Percentiles rank a stretch among this genome's conserved stretches.
Conservation (phyloP, 2,797 vertebrate genomes). For the Acanthopagrus latus region DNA sequence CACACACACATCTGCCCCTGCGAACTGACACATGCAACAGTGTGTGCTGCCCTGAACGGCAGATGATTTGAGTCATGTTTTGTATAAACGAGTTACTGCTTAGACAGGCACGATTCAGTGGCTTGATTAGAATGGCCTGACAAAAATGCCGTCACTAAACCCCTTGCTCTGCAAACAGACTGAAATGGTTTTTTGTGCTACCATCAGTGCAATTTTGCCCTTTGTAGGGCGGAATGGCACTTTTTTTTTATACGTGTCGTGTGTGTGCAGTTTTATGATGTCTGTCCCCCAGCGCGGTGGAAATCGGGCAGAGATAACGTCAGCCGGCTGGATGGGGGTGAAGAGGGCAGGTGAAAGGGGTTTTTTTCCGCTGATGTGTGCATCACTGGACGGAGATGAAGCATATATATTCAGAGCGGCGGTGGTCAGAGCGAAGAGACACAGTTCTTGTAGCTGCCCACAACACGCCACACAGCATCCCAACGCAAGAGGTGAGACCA, state of each 20-base stretch:
- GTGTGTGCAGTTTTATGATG: slow-evolving; percentile 35
- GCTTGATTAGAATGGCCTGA: slow-evolving; percentile 75
- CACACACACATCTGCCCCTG: neutral
- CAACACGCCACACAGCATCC: slow-evolving; percentile 11
- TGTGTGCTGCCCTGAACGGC: slow-evolving; percentile 27
- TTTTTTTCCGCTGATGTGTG: slow-evolving; percentile 84
- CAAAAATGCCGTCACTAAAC: slow-evolving; percentile 57
- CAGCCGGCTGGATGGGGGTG: slow-evolving; percentile 45
- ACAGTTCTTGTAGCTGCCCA: slow-evolving; percentile 37
- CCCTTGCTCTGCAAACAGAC: slow-evolving; percentile 55
- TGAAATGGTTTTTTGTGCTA: slow-evolving; percentile 59
- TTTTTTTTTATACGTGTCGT: slow-evolving; percentile 36
- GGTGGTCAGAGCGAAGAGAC: slow-evolving; percentile 37
- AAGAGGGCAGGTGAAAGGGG: slow-evolving; percentile 41
- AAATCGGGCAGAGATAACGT: slow-evolving; percentile 64
- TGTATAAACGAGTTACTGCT: slow-evolving; percentile 77
- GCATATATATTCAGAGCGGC: slow-evolving; percentile 69
- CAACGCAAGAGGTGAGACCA: slow-evolving; percentile 55
- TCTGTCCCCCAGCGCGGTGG: slow-evolving; percentile 46
- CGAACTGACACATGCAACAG: slow-evolving; percentile 1
- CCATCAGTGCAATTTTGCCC: slow-evolving; percentile 67
- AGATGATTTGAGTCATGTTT: slow-evolving; percentile 71
- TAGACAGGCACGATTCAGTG: slow-evolving; percentile 64
- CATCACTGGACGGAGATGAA: slow-evolving; percentile 50
- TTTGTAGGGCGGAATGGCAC: slow-evolving; percentile 53